Percentiles rank a stretch among this genome's conserved stretches.
phyloP scores from a whole-genome alignment of 2,888 invertebrate species.

The Carabus problematicus region DNA sequence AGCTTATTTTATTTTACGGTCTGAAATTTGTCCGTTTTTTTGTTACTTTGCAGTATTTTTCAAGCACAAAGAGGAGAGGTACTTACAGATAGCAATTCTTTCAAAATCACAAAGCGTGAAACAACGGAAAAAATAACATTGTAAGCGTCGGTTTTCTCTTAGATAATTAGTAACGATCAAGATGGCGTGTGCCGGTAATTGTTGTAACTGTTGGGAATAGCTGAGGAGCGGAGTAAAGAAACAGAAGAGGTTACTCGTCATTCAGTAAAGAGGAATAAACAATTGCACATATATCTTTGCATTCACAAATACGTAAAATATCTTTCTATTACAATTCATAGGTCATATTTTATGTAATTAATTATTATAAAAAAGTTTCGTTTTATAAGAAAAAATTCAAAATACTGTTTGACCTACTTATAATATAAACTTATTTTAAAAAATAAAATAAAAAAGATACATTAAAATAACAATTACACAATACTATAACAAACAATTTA shows the following conservation, averaged over 20 bases:
- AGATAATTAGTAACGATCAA: constrained; percentile 54
- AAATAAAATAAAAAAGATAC: constrained; percentile 8
- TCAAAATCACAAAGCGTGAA: constrained; percentile 50
- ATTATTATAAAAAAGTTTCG: too few relatives aligned
- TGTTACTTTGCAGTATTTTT: neutral
- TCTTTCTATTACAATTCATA: too few relatives aligned
- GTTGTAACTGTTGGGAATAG: constrained; percentile 46
- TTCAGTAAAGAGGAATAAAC: constrained; percentile 15
- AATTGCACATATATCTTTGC: neutral
- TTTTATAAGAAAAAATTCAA: too few relatives aligned
- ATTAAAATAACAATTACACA: constrained; percentile 29
- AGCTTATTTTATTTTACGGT: too few relatives aligned
- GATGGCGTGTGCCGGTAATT: constrained; percentile 53
- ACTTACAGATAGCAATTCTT: constrained; percentile 28
- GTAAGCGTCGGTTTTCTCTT: constrained; percentile 51
- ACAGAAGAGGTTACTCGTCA: constrained; percentile 18
- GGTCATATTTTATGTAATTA: too few relatives aligned
- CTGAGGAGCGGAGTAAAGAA: neutral
- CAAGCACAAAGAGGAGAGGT: constrained; percentile 12
- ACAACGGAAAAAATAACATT: constrained; percentile 51
- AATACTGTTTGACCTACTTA: too few relatives aligned
- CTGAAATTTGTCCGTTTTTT: too few relatives aligned
- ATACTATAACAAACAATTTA: constrained; percentile 22
- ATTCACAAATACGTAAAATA: neutral
- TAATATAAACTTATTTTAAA: too few relatives aligned